Evolutionary conservation across 2,113 vertebrate genomes (phyloP).

Genomic region (Onychostoma macrolepis): DNA sequence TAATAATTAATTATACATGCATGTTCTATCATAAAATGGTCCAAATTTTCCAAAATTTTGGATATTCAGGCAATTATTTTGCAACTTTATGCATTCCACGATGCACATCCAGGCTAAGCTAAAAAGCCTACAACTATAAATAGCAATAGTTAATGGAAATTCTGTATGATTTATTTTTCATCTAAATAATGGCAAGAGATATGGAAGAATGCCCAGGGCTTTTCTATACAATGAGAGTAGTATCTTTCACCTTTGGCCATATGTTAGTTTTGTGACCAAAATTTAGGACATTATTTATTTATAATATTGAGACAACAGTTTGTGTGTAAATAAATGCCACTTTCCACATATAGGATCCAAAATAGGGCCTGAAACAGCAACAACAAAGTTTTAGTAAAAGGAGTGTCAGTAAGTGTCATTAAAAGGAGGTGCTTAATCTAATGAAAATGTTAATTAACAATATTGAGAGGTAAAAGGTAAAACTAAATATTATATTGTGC

Average conservation of each 20-base stretch:
- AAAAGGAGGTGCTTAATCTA: neutral
- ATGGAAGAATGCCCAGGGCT: neutral
- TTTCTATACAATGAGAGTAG: neutral
- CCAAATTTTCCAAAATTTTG: neutral
- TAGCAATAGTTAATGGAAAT: too few relatives aligned
- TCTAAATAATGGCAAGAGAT: neutral
- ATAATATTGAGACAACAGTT: neutral
- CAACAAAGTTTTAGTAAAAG: neutral
- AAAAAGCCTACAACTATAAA: neutral
- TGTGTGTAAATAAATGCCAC: neutral
- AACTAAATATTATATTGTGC: neutral
- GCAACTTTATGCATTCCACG: neutral
- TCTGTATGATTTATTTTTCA: too few relatives aligned
- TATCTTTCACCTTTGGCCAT: neutral
- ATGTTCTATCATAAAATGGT: neutral
- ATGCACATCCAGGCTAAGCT: neutral
- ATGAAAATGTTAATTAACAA: neutral
- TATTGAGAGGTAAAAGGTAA: neutral
- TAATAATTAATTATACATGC: neutral
- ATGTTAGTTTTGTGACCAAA: neutral
- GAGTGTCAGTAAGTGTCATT: neutral
- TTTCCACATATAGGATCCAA: neutral
- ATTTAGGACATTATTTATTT: neutral
- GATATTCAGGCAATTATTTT: too few relatives aligned
- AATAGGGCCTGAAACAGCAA: neutral